phyloP scores from a whole-genome alignment of 2,888 invertebrate genomes.

The Psococerastis gibbosa region DNA sequence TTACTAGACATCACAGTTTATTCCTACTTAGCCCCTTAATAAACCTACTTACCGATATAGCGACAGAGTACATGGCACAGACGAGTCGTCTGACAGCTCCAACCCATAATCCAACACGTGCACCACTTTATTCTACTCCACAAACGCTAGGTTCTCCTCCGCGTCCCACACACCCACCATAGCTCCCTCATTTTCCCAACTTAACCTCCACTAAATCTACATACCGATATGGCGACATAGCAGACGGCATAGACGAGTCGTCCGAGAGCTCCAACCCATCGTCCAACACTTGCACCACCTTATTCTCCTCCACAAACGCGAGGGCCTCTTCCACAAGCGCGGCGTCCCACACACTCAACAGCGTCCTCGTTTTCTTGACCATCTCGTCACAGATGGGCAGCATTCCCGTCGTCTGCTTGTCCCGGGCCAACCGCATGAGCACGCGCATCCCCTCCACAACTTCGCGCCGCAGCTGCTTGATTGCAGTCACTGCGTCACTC shows the following conservation, averaged over 20 bases:
- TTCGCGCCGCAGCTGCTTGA: constrained; percentile 55
- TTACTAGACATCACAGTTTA: too few relatives aligned
- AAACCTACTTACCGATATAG: constrained; percentile 6
- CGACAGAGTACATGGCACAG: neutral
- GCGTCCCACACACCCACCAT: constrained; percentile 75
- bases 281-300: constrained; percentile 25
- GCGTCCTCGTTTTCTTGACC: constrained; percentile 55
- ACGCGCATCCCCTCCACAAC: constrained; percentile 60
- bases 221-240: constrained; percentile 5
- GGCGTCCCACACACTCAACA: constrained; percentile 71
- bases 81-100: neutral
- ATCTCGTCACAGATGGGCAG: constrained; percentile 56
- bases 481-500: constrained; percentile 62
- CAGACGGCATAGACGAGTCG: neutral
- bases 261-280: neutral
- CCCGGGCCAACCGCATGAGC: constrained; percentile 50
- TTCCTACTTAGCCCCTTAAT: too few relatives aligned
- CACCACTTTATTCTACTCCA: constrained; percentile 53
- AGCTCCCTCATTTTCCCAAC: too few relatives aligned
- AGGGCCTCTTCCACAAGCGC: constrained; percentile 70
- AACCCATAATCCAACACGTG: constrained; percentile 11
- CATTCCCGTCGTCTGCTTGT: constrained; percentile 53
- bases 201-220: too few relatives aligned
- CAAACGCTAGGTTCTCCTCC: constrained; percentile 65
- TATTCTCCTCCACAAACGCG: constrained; percentile 61